These are phyloP conservation scores for Epinephelus coioides DNA, from an alignment of 2,797 vertebrate genomes.

Conservation along the genomic window DNA sequence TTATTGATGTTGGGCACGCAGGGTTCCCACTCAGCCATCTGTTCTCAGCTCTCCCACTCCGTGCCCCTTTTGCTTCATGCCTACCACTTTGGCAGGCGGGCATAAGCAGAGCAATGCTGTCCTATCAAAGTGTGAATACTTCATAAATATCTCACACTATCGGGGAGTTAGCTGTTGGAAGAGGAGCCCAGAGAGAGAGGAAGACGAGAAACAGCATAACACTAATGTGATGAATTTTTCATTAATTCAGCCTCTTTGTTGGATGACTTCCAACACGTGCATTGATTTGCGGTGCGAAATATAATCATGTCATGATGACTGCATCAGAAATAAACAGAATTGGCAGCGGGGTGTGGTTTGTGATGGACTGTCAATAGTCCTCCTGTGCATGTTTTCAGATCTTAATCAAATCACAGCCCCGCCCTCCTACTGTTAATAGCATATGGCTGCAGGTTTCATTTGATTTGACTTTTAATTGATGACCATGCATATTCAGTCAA, in stretches of 20 bases:
- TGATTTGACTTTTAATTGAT: slow-evolving; percentile 56
- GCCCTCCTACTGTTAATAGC: slow-evolving; percentile 49
- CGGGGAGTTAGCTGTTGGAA: slow-evolving; percentile 32
- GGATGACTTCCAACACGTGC: slow-evolving; percentile 48
- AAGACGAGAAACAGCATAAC: slow-evolving; percentile 18
- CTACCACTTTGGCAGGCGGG: slow-evolving; percentile 52
- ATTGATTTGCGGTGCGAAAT: slow-evolving; percentile 55
- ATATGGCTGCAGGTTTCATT: slow-evolving; percentile 60
- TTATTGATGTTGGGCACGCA: slow-evolving; percentile 81
- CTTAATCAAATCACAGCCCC: slow-evolving; percentile 60
- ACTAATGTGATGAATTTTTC: slow-evolving; percentile 44
- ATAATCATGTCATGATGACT: slow-evolving; percentile 39
- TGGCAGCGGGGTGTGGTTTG: slow-evolving; percentile 42
- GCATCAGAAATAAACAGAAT: slow-evolving; percentile 43
- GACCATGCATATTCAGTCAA: slow-evolving; percentile 60
- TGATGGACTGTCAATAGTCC: slow-evolving; percentile 56
- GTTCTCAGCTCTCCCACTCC: slow-evolving; percentile 67
- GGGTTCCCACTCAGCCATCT: slow-evolving; percentile 81
- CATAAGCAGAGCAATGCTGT: slow-evolving; percentile 57
- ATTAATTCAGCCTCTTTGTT: slow-evolving; percentile 48
- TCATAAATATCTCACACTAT: slow-evolving; percentile 64
- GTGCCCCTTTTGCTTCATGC: slow-evolving; percentile 57
- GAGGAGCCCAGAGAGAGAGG: slow-evolving; percentile 16
- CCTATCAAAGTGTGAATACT: slow-evolving; percentile 65
- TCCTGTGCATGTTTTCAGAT: slow-evolving; percentile 47